These are phyloP conservation scores for Aricia artaxerxes DNA, from an alignment of 2,888 invertebrate species.

Conservation along the genomic window DNA sequence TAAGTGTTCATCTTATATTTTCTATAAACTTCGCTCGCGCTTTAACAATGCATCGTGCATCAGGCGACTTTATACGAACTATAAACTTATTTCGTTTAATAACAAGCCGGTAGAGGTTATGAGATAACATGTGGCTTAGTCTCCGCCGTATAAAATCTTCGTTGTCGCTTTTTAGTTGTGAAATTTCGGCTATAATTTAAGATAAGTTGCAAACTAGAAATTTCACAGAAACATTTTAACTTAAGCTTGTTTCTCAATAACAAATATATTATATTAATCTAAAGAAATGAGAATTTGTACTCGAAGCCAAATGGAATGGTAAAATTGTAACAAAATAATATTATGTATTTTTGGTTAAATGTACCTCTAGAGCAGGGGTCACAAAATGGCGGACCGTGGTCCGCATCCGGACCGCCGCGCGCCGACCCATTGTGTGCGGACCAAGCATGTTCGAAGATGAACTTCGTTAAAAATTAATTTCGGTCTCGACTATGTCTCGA, in stretches of 20 bases:
- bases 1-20: constrained; percentile 36
- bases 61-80: constrained; percentile 43
- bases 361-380: too few species aligned
- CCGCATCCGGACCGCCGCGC: too few species aligned
- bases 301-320: too few species aligned
- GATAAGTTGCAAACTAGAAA: neutral
- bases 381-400: too few species aligned
- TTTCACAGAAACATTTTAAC: neutral
- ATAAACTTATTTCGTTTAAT: constrained; percentile 48
- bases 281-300: too few species aligned
- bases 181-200: neutral
- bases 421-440: too few species aligned
- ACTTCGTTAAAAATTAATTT: too few species aligned
- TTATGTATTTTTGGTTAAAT: too few species aligned
- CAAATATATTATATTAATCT: too few species aligned
- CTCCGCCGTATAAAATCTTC: constrained; percentile 35
- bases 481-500: too few species aligned
- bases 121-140: constrained; percentile 40
- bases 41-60: constrained; percentile 41
- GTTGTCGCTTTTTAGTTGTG: constrained; percentile 28
- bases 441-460: too few species aligned
- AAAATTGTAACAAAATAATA: too few species aligned
- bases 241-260: constrained; percentile 6
- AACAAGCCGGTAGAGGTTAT: constrained; percentile 42
- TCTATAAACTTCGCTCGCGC: neutral